Base-by-base conservation (phyloP, 2,888 invertebrate species). In the Andrena haemorrhoa region DNA sequence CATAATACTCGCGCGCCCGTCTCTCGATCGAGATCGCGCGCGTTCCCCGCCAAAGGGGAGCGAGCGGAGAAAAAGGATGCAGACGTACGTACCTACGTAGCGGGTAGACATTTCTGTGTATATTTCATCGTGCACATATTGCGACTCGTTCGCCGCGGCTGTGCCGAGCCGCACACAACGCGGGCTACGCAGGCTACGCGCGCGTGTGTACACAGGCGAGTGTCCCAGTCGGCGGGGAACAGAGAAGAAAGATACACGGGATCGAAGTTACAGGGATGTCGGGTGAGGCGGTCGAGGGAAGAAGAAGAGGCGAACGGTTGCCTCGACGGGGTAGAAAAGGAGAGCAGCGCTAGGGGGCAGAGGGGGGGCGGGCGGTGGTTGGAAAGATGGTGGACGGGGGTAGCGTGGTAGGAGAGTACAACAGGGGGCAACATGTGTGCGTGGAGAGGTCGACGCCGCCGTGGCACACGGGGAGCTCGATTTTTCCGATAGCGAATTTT, bases 401-500 rank as follows among this genome's bases (percentile, higher is more conserved):
- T 53, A 31, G 41, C 26, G 70, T 41, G 63, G 41, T 41, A 33
- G 63, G 58, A 35, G 56, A n/a, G 16, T 58, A 61, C 68, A 63
- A 70, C 51, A 51, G 31, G 35, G 60, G 60, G 74, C 58, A 73
- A 72, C 81, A 73, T 74, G 71, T 79, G 82, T 61, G 86, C 70
- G 85, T 70, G 81, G 84, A 87, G 83, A 88, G 84, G 80, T 77
- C 79, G 88, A 20, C 56, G 68, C 41, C 76, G 84, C 72, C 73
- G 81, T 79, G 78, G 75, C 77, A 83, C 66, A 79, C 79, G 88
- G 86, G 86, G 84, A 89, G 91, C 90, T 92, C 92, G 92, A 92
- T 92, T 92, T 93, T 92, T 90, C 92, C 92, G 91, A 93, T 92
- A 92, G 92, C 92, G 90, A 91, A 91, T 91, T 92, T 90, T 88